Conservation (phyloP, 2,797 vertebrate genomes). For the Sus cebifrons region DNA sequence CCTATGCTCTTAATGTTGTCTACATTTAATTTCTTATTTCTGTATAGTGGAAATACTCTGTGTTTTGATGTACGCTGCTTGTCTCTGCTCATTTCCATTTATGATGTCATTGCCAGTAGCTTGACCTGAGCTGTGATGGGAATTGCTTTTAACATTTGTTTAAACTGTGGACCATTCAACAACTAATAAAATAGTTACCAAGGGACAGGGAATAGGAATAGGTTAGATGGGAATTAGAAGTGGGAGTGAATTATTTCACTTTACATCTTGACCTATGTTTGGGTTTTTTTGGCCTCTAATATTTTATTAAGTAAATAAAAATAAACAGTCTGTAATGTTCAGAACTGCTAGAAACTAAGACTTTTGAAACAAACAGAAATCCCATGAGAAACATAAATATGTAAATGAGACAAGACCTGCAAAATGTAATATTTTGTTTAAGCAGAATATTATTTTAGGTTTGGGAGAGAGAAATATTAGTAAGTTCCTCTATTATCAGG, state of each 20-base stretch:
- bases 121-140: background rate
- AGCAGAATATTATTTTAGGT: background rate
- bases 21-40: background rate
- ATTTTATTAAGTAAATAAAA: background rate
- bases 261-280: background rate
- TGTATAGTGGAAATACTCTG: background rate
- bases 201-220: background rate
- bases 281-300: background rate
- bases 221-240: background rate
- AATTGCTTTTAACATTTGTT: too few relatives aligned
- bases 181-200: background rate
- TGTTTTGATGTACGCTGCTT: too few relatives aligned
- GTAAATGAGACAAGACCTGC: background rate
- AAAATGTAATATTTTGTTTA: background rate
- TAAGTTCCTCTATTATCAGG: background rate
- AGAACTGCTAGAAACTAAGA: background rate
- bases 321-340: background rate
- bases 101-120: background rate
- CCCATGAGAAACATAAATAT: background rate
- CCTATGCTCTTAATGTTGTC: background rate
- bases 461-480: background rate
- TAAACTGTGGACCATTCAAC: constrained; percentile 3
- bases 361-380: background rate
- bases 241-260: background rate
- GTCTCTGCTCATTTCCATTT: background rate